Conservation (phyloP, 2,888 invertebrate genomes). For the Plemyria rubiginata region DNA sequence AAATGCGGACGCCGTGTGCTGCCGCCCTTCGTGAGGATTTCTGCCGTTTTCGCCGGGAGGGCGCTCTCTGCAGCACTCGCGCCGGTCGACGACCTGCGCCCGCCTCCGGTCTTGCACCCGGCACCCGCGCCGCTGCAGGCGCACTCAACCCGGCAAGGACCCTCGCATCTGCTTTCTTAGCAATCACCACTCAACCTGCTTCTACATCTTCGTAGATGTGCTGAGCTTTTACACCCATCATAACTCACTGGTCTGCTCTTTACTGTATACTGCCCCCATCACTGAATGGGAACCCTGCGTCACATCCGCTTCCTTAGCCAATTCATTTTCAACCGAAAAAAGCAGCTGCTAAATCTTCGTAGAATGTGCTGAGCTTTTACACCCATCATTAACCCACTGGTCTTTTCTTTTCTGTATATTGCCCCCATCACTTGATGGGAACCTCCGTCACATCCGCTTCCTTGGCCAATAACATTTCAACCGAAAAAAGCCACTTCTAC, state of each 20-base stretch:
- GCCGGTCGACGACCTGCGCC: constrained; percentile 80
- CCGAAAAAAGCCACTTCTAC: background rate
- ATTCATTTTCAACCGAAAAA: background rate
- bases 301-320: background rate
- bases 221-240: background rate
- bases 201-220: background rate
- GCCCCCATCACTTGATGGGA: background rate
- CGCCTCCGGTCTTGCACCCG: constrained; percentile 74
- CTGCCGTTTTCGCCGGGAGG: constrained; percentile 77
- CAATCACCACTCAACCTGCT: background rate
- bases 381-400: background rate
- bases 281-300: background rate
- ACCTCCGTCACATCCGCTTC: constrained; percentile 1
- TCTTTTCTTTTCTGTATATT: background rate
- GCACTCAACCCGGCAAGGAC: constrained; percentile 24
- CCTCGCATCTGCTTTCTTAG: constrained; percentile 3
- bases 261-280: background rate
- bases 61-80: constrained; percentile 61
- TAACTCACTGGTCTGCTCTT: background rate
- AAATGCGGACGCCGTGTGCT: constrained; percentile 82
- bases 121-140: constrained; percentile 49
- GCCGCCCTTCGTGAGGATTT: constrained; percentile 83
- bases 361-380: background rate
- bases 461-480: background rate
- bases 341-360: background rate